These are phyloP conservation scores for Nezara viridula DNA, from an alignment of 2,888 invertebrate genomes.

Conservation along the genomic window DNA sequence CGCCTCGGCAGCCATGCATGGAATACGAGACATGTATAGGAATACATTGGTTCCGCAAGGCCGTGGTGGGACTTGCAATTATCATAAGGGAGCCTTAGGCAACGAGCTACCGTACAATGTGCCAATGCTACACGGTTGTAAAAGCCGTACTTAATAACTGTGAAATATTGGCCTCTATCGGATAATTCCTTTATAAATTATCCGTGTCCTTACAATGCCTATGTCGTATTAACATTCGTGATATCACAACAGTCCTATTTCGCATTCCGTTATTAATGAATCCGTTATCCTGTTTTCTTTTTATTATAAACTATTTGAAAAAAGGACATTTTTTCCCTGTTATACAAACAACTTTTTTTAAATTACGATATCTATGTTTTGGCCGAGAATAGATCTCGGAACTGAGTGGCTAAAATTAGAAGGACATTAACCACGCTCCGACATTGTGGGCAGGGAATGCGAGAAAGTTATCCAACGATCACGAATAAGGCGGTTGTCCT, in stretches of 20 bases:
- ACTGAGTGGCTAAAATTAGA: not conserved
- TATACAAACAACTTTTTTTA: not conserved
- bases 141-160: not conserved
- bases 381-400: not conserved
- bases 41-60: constrained; percentile 23
- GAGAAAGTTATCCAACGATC: not conserved
- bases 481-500: constrained; percentile 29
- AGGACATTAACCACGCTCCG: not conserved
- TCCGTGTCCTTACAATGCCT: not conserved
- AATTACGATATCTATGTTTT: not conserved
- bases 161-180: not conserved
- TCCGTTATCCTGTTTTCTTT: not conserved
- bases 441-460: not conserved
- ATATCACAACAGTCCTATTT: not conserved
- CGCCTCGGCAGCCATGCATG: not conserved
- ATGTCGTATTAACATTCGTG: not conserved
- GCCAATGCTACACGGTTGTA: not conserved
- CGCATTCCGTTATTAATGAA: not conserved
- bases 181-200: not conserved
- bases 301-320: not conserved
- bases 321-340: not conserved
- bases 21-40: not conserved
- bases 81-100: not conserved
- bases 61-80: not conserved
- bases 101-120: not conserved